Base-by-base conservation (phyloP, 2,888 invertebrate species). In the Galeopsomyia nigrocyanea region DNA sequence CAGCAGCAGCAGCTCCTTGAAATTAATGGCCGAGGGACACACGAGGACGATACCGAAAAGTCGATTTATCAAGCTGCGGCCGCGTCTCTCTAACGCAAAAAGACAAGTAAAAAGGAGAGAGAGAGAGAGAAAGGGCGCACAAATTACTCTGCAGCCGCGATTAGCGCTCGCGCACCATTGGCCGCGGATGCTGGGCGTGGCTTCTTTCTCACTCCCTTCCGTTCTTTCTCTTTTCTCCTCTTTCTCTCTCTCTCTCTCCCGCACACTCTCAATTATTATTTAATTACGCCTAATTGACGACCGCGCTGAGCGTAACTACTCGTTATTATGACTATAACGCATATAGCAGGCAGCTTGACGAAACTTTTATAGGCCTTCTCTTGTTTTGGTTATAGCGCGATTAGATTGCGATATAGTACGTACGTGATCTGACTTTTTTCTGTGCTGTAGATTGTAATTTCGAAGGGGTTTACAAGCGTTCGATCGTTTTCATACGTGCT, bases 201-300 rank as follows among this genome's bases (percentile, higher is more conserved):
- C 47, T 31, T 17, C 46, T 39, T 75, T 77, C 77, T 79, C 77
- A 77, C 76, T 71, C 19, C 63, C 57, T 51, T 58, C 50, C 55
- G 58, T 64, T 21, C 60, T 39, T 39, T 39, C 39, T 14, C 58
- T 17, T 7, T 31, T 26, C 19, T 14, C 26, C 31, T 47, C 13
- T 47, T 21, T 17, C 55, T 21, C 14, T 2, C 50, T 50, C 14
- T 26, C 68, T 49, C 70, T 66, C 78, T 76, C 76, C 80, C 80
- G 82, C 80, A 81, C 81, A 78, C 77, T 79, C 82, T 39, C 83
- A 82, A 85, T 84, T 83, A 85, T 82, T 84, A 84, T 84, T 84
- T 84, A 83, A 84, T 84, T 84, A 82, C 80, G 79, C 19, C 80
- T 84, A 84, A 83, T 84, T 82, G 82, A 78, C 79, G 79, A 77